Base-by-base conservation (phyloP, 2,113 vertebrate genomes). In the Salvelinus alpinus region DNA sequence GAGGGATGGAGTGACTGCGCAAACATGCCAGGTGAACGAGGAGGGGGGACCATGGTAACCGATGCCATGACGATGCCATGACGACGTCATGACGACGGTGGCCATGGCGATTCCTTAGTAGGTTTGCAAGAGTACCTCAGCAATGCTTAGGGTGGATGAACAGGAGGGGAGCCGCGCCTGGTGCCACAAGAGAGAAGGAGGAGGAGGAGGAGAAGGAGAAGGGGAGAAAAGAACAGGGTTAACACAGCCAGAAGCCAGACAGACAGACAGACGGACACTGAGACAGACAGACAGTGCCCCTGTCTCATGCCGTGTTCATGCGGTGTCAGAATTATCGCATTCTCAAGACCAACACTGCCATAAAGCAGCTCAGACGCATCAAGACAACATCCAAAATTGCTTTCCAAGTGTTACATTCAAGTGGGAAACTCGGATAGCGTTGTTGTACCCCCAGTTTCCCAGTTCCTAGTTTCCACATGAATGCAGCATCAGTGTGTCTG, bases 81-180 rank as follows among this genome's bases (percentile, higher is more conserved):
- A 16, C 11, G 72, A 70, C 75, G 78, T 64, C 79, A 44, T 78
- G 79, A 73, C 24, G 64, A 83, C 86, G 20, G 8, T 62, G 8
- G 77, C 83, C 20, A 81, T 86, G 86, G 83, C 27, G 64, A 83
- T 87, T 89, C 82, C 84, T 34, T 82, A 93, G 92, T 95, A 95
- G 90, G 91, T 95, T 95, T 97, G 97, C 97, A 97, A 95, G 91
- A 97, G 94, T 99, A 99, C 97, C 97, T 99, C 98, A 93, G 97
- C 97, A 96, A 99, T 96, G 97, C 97, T 99, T 98, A 97, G 96
- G 95, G 97, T 99, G 93, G 98, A 99, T 96, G 96, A 98, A 93
- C 96, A 98, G 95, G 97, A 99, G 94, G 97, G 97, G 93, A 98
- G 97, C 93, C 96, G 95, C 95, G 97, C 96, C 98, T 99, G 96